These are phyloP conservation scores for Callinectes sapidus DNA, from an alignment of 2,888 invertebrate genomes.

Conservation along the genomic window DNA sequence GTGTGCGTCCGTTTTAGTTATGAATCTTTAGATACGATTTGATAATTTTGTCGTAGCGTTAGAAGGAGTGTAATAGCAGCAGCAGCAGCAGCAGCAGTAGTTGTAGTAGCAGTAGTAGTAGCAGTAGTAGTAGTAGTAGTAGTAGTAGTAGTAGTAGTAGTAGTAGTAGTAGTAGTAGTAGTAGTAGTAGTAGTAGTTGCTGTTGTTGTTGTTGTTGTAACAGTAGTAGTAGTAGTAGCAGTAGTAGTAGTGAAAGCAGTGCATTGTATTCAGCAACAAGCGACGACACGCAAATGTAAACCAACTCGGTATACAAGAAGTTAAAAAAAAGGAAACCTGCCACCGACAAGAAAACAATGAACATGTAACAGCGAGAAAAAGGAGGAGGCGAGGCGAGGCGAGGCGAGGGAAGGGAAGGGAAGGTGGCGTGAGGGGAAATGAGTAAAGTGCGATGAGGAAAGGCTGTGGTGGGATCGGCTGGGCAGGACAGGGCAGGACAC, in stretches of 20 bases:
- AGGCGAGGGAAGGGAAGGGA: constrained; percentile 3
- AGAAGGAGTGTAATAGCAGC: too few species aligned
- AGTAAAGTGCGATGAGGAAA: constrained; percentile 21
- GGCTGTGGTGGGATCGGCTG: background rate
- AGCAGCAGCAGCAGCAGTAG: too few species aligned
- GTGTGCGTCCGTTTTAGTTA: background rate
- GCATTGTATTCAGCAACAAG: background rate
- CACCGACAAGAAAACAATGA: background rate
- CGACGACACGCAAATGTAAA: background rate
- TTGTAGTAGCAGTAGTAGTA: too few species aligned
- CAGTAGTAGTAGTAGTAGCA: background rate
- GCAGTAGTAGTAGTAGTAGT: background rate
- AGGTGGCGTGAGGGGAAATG: constrained; percentile 26
- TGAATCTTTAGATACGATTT: background rate
- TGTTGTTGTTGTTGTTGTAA: background rate
- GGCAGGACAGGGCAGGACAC: background rate
- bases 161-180: constrained; percentile 20
- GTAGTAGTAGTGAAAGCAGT: background rate
- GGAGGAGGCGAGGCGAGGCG: background rate
- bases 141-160: background rate
- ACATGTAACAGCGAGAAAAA: background rate
- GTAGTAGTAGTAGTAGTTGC: constrained; percentile 23
- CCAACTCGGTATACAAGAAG: background rate
- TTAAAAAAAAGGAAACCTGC: background rate
- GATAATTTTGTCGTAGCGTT: too few species aligned